Conservation (phyloP, 2,888 invertebrate species). For the Bedellia somnulentella region DNA sequence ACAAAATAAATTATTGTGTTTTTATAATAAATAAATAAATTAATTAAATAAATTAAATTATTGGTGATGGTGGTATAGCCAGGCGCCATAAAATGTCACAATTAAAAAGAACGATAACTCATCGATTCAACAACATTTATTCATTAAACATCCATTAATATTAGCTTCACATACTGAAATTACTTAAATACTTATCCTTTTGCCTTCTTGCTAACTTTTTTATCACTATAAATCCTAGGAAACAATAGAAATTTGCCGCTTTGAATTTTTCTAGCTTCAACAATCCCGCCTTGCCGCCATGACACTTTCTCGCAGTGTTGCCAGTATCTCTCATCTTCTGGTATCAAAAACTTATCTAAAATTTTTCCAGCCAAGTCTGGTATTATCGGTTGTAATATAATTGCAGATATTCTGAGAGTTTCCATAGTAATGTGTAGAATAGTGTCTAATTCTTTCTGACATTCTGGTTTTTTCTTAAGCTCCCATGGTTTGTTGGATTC, state of each 20-base stretch:
- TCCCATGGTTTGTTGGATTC: constrained; percentile 89
- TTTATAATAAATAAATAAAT: no score
- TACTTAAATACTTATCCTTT: constrained; percentile 16
- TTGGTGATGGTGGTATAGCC: no score
- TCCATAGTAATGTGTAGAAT: constrained; percentile 85
- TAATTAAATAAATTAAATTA: no score
- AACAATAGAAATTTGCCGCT: constrained; percentile 44
- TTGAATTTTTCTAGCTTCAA: constrained; percentile 36
- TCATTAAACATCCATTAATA: no score
- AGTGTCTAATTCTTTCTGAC: constrained; percentile 65
- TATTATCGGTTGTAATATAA: constrained; percentile 80
- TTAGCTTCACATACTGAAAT: no score
- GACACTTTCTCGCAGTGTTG: constrained; percentile 34
- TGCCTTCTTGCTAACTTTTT: constrained; percentile 28
- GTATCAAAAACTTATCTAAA: constrained; percentile 67
- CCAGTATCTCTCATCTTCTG: constrained; percentile 29
- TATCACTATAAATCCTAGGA: constrained; percentile 38
- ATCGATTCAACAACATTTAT: no score
- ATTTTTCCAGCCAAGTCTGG: constrained; percentile 71
- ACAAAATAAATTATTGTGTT: no score
- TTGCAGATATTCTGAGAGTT: constrained; percentile 74
- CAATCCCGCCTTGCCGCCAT: constrained; percentile 35
- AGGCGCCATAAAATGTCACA: no score
- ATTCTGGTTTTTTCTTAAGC: constrained; percentile 64
- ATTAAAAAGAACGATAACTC: no score